phyloP scores from a whole-genome alignment of 1,140 invertebrate species.

The Radopholus similis region DNA sequence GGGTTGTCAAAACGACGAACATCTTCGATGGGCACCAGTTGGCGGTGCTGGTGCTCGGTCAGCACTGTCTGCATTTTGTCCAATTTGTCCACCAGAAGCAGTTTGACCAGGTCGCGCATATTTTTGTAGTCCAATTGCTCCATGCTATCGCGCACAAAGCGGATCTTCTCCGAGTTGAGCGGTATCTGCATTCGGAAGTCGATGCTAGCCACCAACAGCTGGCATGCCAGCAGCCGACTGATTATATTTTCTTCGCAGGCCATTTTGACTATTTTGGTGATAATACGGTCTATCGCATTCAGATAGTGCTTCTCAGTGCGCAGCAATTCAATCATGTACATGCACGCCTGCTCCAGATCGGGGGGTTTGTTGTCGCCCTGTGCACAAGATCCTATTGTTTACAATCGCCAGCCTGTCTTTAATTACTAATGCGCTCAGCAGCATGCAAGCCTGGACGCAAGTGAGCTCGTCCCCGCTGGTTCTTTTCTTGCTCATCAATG shows the following conservation, averaged over 20 bases:
- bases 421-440: conserved; percentile 8
- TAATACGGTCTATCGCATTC: conserved; percentile 28
- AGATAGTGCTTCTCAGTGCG: conserved; percentile 24
- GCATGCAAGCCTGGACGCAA: conserved; percentile 20
- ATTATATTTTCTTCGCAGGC: conserved; percentile 31
- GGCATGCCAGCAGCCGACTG: conserved; percentile 30
- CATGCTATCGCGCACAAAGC: conserved; percentile 38
- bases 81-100: conserved; percentile 37
- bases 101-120: conserved; percentile 42
- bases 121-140: conserved; percentile 41
- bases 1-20: conserved; percentile 4
- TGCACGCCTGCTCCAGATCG: conserved; percentile 22
- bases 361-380: background rate
- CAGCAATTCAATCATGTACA: conserved; percentile 24
- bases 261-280: conserved; percentile 38
- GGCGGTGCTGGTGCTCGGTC: conserved; percentile 39
- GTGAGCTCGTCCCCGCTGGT: conserved; percentile 21
- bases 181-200: conserved; percentile 43
- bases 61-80: conserved; percentile 28
- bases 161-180: conserved; percentile 32
- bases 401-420: background rate
- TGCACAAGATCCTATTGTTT: background rate
- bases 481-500: conserved; percentile 5
- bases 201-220: conserved; percentile 34
- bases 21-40: conserved; percentile 32